Evolutionary conservation across 1,140 invertebrate genomes (phyloP).

Genomic region (Anastrepha obliqua): DNA sequence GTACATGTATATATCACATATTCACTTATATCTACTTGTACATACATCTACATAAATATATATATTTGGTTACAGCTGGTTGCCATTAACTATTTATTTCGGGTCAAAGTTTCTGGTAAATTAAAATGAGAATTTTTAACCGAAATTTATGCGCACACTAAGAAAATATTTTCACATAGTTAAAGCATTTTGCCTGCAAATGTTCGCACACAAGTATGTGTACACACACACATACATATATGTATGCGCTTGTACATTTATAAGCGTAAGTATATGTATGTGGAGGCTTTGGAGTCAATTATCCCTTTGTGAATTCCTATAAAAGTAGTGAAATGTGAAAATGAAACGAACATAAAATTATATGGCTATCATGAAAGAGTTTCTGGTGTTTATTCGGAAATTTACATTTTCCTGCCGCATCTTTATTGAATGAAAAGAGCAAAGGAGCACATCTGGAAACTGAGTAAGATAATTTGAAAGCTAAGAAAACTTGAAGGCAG

Average conservation of each 20-base stretch:
- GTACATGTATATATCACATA: not conserved
- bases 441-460: not conserved
- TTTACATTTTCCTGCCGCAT: not conserved
- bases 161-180: constrained; percentile 14
- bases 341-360: constrained; percentile 7
- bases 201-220: not conserved
- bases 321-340: not conserved
- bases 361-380: constrained; percentile 30
- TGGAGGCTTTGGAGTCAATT: not conserved
- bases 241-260: not conserved
- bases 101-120: not conserved
- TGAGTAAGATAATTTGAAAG: not conserved
- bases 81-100: not conserved
- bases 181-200: not conserved
- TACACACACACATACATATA: not conserved
- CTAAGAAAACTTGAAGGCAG: not conserved
- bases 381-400: constrained; percentile 10
- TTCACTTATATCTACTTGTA: not conserved
- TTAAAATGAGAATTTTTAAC: constrained; percentile 6
- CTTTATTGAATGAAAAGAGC: constrained; percentile 11
- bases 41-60: not conserved
- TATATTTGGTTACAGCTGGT: not conserved
- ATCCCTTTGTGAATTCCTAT: constrained; percentile 1
- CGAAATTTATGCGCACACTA: not conserved
- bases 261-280: not conserved